These are phyloP conservation scores for Nebria salina DNA, from an alignment of 2,888 invertebrate species.

Conservation along the genomic window DNA sequence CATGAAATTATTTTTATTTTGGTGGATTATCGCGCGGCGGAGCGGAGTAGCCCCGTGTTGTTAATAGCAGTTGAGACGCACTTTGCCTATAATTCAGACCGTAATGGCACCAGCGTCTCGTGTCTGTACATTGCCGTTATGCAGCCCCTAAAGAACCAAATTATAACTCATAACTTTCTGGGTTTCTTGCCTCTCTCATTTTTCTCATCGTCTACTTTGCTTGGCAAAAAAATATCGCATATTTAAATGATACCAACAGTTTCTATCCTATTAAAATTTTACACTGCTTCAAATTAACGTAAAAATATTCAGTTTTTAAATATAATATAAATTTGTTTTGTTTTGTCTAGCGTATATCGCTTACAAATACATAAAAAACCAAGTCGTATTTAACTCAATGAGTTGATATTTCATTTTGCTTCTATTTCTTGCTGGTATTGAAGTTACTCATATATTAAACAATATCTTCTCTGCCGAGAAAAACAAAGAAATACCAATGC, in stretches of 20 bases:
- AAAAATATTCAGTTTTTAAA: too few species aligned
- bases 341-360: too few species aligned
- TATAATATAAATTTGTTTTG: too few species aligned
- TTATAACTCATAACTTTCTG: slow-evolving; percentile 44
- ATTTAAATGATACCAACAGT: background rate
- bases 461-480: background rate
- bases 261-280: slow-evolving; percentile 11
- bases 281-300: background rate
- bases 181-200: slow-evolving; percentile 24
- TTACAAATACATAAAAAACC: too few species aligned
- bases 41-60: slow-evolving; percentile 21
- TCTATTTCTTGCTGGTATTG: background rate
- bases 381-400: background rate
- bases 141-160: slow-evolving; percentile 39
- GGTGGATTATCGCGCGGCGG: slow-evolving; percentile 36
- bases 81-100: slow-evolving; percentile 33
- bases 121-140: slow-evolving; percentile 38
- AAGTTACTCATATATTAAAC: background rate
- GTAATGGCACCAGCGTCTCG: slow-evolving; percentile 30
- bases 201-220: slow-evolving; percentile 17
- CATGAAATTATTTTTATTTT: slow-evolving; percentile 41
- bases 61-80: slow-evolving; percentile 45
- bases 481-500: background rate
- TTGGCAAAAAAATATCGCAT: background rate
- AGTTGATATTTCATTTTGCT: background rate